A percentile compares a stretch with the other conserved stretches of the same genome.
These are phyloP conservation scores for Theristicus caerulescens DNA, from an alignment of 2,113 vertebrate species.

Conservation along the genomic window DNA sequence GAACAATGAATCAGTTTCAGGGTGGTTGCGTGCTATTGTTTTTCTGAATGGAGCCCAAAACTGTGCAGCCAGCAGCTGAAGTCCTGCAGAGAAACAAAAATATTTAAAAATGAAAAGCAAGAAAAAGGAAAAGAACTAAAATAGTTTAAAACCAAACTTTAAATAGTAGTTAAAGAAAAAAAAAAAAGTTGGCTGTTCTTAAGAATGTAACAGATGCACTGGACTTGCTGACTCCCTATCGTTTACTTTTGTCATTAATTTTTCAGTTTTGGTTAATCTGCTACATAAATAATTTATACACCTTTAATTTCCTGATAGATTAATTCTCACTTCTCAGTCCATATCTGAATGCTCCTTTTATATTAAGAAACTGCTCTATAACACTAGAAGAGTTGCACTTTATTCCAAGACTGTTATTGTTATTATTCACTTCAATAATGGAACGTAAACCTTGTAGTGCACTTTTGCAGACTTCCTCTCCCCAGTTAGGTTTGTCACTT, in stretches of 20 bases:
- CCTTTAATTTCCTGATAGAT: not conserved
- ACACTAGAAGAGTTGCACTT: not conserved
- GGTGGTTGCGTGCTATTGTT: not conserved
- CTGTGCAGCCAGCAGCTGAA: not conserved
- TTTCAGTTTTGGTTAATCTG: not conserved
- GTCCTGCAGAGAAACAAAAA: not conserved
- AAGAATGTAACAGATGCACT: not conserved
- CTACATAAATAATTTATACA: not conserved
- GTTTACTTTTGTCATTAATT: not conserved
- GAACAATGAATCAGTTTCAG: not conserved
- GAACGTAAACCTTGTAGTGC: not conserved
- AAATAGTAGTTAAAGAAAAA: not conserved
- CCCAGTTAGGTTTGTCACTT: not conserved
- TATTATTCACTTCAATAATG: not conserved
- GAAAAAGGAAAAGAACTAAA: not conserved
- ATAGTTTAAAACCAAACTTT: not conserved
- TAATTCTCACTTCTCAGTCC: not conserved
- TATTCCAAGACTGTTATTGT: not conserved
- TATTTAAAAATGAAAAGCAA: not conserved
- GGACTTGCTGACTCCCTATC: not conserved
- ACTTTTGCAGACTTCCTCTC: constrained; percentile 22
- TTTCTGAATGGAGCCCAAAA: not conserved
- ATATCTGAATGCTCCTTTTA: not conserved
- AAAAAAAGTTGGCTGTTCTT: not conserved
- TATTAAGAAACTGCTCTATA: not conserved